Base-by-base conservation (phyloP, 92 coral and sea anemone genomes). In the Porites lobata region DNA sequence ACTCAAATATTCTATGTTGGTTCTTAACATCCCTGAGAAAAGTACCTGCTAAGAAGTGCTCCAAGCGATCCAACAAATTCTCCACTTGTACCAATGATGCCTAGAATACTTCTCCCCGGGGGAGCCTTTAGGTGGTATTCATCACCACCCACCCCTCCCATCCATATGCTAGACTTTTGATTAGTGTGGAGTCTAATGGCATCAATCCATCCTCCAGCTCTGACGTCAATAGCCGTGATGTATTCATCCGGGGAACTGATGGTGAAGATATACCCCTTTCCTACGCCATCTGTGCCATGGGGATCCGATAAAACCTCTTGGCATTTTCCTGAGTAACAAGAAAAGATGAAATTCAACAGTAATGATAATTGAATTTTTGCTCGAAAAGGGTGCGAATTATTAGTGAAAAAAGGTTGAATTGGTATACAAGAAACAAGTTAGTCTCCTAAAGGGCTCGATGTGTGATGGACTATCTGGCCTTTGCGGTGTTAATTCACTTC, bases 171-270 rank as follows among this genome's bases (percentile, higher is more conserved):
- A 15, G 99, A 96, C 87, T 94, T 96, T 87, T 86, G 79, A 90
- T 95, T 96, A 24, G 99, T 93, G 91, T 95, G 99, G 38, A 96
- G 72, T 76, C 98, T 91, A 73, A 96, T 92, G 51, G 97, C 99
- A 66, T 96, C 99, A 82, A 96, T 61, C 99, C 99, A 96, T 70
- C 95, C 99, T 12, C 99, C 99, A 1, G 99, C 96, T 75, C 98
- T 89, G 54, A 96, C 88, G 38, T 96, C 99, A 32, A 96, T 88
- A 67, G 87, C 86, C 2, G 91, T 89, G 86, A 96, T 78, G 81
- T 95, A 85, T 66, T 96, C 99, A 51, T 90, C 98, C 17, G 94
- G 92, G 59, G 68, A 79, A 63, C 79, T 78, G 70, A 95, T 72
- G 74, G 53, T 82, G 92, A 95, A 95, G 59, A 78, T 79, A 71